Percentiles rank a stretch among this genome's conserved stretches.
Evolutionary conservation across 2,797 vertebrate genomes (phyloP).

Genomic region (Threskiornis aethiopicus): DNA sequence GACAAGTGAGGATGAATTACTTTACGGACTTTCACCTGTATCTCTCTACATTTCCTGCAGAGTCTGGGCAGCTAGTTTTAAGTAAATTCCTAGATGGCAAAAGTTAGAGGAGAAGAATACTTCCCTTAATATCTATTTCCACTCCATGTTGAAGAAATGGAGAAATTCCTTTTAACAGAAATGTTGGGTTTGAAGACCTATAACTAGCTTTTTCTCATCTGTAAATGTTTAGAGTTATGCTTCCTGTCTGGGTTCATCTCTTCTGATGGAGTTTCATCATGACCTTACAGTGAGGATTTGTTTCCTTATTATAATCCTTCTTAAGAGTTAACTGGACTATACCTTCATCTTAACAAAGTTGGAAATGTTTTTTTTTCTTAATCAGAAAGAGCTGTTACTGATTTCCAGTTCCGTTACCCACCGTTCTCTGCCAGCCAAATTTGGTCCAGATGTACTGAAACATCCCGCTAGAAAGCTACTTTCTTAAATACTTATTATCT

Average conservation of each 20-base stretch:
- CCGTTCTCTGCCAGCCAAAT: background rate
- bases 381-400: background rate
- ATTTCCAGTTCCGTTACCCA: background rate
- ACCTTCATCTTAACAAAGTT: background rate
- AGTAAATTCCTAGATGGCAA: background rate
- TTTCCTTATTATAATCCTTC: background rate
- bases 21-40: background rate
- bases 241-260: background rate
- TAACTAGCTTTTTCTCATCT: background rate
- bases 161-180: background rate
- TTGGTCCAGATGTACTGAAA: background rate
- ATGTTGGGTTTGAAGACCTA: background rate
- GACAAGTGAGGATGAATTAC: background rate
- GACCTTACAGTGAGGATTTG: background rate
- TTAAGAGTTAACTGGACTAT: background rate
- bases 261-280: background rate
- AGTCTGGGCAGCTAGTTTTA: background rate
- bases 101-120: background rate
- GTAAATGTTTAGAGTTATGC: background rate
- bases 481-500: background rate
- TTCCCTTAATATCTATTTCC: background rate
- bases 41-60: background rate
- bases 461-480: background rate
- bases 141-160: background rate
- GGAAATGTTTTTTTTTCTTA: background rate